These are phyloP conservation scores for Chydorus sphaericus DNA, from an alignment of 2,888 invertebrate species.

Conservation along the genomic window DNA sequence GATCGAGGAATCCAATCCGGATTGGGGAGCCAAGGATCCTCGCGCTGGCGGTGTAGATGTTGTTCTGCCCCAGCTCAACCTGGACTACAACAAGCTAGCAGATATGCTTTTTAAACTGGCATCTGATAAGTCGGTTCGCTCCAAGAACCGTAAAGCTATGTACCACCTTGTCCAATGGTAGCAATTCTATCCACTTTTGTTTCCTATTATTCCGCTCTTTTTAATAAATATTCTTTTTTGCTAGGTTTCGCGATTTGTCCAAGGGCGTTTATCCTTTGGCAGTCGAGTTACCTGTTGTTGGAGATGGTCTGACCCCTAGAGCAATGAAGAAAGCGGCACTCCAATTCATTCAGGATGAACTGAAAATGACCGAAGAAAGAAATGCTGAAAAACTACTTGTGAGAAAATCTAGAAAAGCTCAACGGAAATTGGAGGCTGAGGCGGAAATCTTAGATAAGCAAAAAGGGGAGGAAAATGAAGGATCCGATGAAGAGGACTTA, in stretches of 20 bases:
- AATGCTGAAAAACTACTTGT: background rate
- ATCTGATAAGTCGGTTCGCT: slow-evolving; percentile 18
- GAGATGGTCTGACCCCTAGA: slow-evolving; percentile 6
- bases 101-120: slow-evolving; percentile 33
- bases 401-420: background rate
- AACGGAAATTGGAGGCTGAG: background rate
- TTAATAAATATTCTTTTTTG: slow-evolving; percentile 16
- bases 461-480: background rate
- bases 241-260: slow-evolving; percentile 44
- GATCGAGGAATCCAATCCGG: slow-evolving; percentile 16
- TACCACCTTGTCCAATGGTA: slow-evolving; percentile 20
- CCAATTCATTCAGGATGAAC: background rate
- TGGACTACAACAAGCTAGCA: slow-evolving; percentile 43
- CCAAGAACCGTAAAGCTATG: slow-evolving; percentile 32
- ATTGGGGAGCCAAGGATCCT: slow-evolving; percentile 41
- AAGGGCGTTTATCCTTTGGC: slow-evolving; percentile 51
- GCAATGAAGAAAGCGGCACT: slow-evolving; percentile 4
- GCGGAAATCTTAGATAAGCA: background rate
- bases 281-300: slow-evolving; percentile 27
- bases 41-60: slow-evolving; percentile 67
- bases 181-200: slow-evolving; percentile 12
- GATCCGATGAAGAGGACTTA: background rate
- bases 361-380: slow-evolving; percentile 12
- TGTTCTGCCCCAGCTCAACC: slow-evolving; percentile 47
- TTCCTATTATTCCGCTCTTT: slow-evolving; percentile 36